Evolutionary conservation across 2,888 invertebrate species (phyloP).

Genomic region (Tupiocoris notatus): DNA sequence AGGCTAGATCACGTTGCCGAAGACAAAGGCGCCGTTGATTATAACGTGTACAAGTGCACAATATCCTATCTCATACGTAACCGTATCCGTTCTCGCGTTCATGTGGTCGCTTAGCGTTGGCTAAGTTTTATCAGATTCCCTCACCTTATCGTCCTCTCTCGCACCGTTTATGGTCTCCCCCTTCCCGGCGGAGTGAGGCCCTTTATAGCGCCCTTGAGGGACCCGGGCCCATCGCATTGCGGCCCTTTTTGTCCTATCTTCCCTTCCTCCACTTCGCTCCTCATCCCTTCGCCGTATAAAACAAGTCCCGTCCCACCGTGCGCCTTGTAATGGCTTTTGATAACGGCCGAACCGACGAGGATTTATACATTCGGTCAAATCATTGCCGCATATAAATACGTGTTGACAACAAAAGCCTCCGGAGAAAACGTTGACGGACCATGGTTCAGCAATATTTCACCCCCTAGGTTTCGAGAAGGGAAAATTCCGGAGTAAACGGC

Average conservation of each 20-base stretch:
- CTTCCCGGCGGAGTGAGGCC: not conserved
- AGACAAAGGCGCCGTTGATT: constrained; percentile 37
- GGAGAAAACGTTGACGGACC: not conserved
- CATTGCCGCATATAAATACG: constrained; percentile 12
- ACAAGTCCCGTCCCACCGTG: not conserved
- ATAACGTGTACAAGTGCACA: constrained; percentile 5
- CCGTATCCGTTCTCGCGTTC: not conserved
- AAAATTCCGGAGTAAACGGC: not conserved
- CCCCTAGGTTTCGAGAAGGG: not conserved
- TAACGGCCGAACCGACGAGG: constrained; percentile 15
- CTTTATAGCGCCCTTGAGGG: constrained; percentile 35
- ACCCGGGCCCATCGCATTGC: constrained; percentile 23
- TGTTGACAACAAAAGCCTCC: constrained; percentile 15
- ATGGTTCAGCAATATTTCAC: not conserved
- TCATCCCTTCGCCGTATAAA: constrained; percentile 14
- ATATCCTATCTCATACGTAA: constrained; percentile 14
- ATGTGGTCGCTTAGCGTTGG: constrained; percentile 4
- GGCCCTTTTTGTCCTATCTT: constrained; percentile 34
- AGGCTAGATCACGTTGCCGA: not conserved
- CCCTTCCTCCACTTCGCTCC: not conserved
- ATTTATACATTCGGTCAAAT: constrained; percentile 29
- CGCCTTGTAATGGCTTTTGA: constrained; percentile 31
- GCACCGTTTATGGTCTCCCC: constrained; percentile 25
- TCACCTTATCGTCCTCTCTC: not conserved
- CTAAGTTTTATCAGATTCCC: constrained; percentile 32